Evolutionary conservation across 1,140 invertebrate species (phyloP), one percentile per base, ranked within the genome.

Genomic region (Apis florea): DNA sequence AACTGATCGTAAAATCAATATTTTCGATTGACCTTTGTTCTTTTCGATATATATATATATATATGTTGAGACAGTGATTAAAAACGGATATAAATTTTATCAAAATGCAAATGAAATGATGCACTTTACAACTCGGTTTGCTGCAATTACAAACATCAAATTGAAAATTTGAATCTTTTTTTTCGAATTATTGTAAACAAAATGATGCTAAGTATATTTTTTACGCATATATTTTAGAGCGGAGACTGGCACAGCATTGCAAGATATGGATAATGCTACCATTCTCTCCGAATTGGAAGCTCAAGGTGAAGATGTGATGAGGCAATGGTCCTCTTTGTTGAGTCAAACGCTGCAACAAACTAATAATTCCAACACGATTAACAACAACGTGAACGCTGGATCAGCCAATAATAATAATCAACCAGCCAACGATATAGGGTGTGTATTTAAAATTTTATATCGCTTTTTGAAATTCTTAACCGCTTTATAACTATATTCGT

Each of bases 241-340:
- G 89, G 92, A 94, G 89, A 92, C 94, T 66, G 91, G 88, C 73
- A 92, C 93, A 1, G 92, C 93, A 74, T 83, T 95, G 78, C 93
- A 94, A 86, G 92, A 93, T 76, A 87, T 95, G 66, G 93, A 94
- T 59, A 94, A 95, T 54, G 93, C 92, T 54, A 94, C 94, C 63
- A 90, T 94, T 74, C 90, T 94, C 5, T 92, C 94, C 12, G 94
- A 95, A 74, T 79, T 95, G 54, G 94, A 95, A 75, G 91, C 91
- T 61, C 93, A 94, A 79, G 92, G 94, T 67, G 94, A 94, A 79
- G 93, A 94, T 89, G 93, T 94, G 19, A 94, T 95, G 93, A 93
- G 94, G 87, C 95, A 95, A 76, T 95, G 95, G 89, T 94, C 90
- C 11, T 93, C 94, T 40, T 91, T 95, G 63, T 89, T 95, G 82